These are phyloP conservation scores for Gryllus bimaculatus DNA, from an alignment of 1,140 invertebrate species.

Conservation along the genomic window DNA sequence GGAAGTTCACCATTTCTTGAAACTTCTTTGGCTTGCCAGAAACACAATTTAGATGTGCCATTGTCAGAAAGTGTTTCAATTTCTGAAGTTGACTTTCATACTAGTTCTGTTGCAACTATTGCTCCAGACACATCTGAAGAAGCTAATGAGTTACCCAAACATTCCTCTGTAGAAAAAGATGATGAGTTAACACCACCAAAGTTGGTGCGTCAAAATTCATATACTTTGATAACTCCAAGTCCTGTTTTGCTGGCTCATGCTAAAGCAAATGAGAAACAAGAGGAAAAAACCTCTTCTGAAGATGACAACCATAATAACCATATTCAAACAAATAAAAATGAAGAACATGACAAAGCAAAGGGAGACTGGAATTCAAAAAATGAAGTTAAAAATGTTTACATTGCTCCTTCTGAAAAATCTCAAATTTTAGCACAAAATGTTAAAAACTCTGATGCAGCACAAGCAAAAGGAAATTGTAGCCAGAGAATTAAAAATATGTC, in stretches of 20 bases:
- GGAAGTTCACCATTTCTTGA: background rate
- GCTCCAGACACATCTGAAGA: background rate
- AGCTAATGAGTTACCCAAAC: background rate
- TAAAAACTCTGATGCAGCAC: too few species aligned
- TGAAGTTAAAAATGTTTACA: background rate
- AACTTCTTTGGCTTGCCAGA: background rate
- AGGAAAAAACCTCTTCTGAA: background rate
- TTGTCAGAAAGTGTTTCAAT: background rate
- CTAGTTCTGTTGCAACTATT: background rate
- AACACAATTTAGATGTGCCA: background rate
- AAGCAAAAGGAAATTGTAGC: too few species aligned
- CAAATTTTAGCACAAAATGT: too few species aligned
- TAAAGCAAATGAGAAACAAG: background rate
- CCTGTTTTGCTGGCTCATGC: constrained; percentile 47
- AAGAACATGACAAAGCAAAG: background rate
- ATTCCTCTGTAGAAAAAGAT: background rate
- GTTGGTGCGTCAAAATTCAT: constrained; percentile 49
- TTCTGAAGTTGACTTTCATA: background rate
- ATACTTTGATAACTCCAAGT: constrained; percentile 49
- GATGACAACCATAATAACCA: background rate
- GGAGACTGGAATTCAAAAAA: background rate
- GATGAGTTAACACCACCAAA: constrained; percentile 31
- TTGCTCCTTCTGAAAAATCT: background rate
- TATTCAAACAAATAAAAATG: too few species aligned
- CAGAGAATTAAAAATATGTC: background rate